phyloP scores from a whole-genome alignment of 2,888 invertebrate species.

The Salpingus planirostris region DNA sequence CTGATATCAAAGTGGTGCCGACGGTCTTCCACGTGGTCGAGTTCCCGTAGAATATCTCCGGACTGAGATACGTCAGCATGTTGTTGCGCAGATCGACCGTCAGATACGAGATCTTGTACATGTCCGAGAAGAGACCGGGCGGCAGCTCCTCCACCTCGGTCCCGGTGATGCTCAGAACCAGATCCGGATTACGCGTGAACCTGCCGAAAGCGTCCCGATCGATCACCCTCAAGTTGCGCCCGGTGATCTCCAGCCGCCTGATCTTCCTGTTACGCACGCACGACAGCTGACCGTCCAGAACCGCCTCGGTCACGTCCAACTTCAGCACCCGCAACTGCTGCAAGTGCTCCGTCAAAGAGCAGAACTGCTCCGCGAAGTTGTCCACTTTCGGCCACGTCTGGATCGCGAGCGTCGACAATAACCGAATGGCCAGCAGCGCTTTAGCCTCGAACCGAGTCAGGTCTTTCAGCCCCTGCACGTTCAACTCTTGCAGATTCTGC shows the following conservation, averaged over 20 bases:
- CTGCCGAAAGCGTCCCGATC: conserved; percentile 70
- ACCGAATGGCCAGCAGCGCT: conserved; percentile 61
- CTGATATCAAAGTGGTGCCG: conserved; percentile 76
- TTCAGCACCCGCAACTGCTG: conserved; percentile 66
- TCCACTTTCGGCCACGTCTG: conserved; percentile 71
- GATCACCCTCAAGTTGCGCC: conserved; percentile 61
- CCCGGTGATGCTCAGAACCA: conserved; percentile 66
- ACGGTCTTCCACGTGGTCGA: conserved; percentile 80
- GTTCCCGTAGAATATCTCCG: conserved; percentile 80
- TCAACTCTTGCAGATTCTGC: conserved; percentile 62
- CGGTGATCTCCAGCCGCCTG: conserved; percentile 71
- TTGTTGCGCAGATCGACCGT: conserved; percentile 77
- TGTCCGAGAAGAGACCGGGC: conserved; percentile 65
- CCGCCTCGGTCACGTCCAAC: conserved; percentile 65
- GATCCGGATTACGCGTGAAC: conserved; percentile 64
- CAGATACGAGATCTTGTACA: conserved; percentile 71
- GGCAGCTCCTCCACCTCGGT: conserved; percentile 75
- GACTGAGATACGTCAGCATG: conserved; percentile 67
- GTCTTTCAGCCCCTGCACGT: conserved; percentile 63
- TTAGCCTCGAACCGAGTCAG: conserved; percentile 68
- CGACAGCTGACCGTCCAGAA: conserved; percentile 65
- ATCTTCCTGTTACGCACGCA: conserved; percentile 72
- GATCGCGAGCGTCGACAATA: conserved; percentile 60
- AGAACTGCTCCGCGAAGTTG: conserved; percentile 51
- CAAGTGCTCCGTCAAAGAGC: conserved; percentile 61